Percentiles rank a stretch among this genome's conserved stretches.
Evolutionary conservation across 2,888 invertebrate genomes (phyloP).

Genomic region (Caenorhabditis japonica): DNA sequence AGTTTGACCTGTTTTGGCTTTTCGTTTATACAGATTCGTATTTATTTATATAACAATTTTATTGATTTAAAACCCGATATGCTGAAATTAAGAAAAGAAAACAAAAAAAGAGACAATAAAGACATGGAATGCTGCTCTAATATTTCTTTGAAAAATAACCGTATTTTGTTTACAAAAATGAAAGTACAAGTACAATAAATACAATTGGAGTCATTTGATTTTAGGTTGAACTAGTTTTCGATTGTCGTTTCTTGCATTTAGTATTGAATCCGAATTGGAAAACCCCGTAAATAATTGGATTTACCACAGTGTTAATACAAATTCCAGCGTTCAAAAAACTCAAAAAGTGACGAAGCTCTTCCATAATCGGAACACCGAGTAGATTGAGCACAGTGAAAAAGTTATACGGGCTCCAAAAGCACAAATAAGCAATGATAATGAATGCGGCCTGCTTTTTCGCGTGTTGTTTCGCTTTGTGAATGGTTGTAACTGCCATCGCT

Average conservation of each 20-base stretch:
- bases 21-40: too few relatives aligned
- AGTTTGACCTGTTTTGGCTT: too few relatives aligned
- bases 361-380: conserved; percentile 44
- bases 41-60: too few relatives aligned
- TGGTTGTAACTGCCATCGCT: conserved; percentile 67
- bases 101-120: too few relatives aligned
- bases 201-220: background rate
- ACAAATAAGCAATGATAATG: conserved; percentile 71
- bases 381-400: conserved; percentile 63
- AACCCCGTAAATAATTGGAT: conserved; percentile 73
- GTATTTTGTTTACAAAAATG: too few relatives aligned
- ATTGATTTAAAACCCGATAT: too few relatives aligned
- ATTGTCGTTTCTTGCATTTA: background rate
- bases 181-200: too few relatives aligned
- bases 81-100: too few relatives aligned
- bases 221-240: too few relatives aligned
- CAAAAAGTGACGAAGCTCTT: conserved; percentile 34
- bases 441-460: conserved; percentile 60
- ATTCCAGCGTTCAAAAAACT: conserved; percentile 71
- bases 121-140: too few relatives aligned
- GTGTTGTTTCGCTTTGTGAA: conserved; percentile 67
- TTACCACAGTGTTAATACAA: conserved; percentile 71
- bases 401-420: conserved; percentile 75
- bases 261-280: conserved; percentile 12
- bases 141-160: too few relatives aligned